Conservation (phyloP, 1,140 invertebrate genomes). For the Eurosta solidaginis region DNA sequence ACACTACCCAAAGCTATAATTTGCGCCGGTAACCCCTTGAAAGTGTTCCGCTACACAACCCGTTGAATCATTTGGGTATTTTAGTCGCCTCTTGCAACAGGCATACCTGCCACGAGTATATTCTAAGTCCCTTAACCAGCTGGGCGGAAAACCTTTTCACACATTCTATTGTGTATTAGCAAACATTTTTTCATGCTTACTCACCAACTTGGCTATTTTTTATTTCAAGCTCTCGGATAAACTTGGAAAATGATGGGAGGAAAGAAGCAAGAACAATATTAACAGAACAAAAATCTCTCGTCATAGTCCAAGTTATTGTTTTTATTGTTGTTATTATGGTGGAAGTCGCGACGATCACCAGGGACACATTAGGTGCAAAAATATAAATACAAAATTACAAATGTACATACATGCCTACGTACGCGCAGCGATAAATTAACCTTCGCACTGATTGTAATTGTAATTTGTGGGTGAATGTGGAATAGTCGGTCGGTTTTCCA, state of each 20-base stretch:
- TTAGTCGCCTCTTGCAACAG: too few species aligned
- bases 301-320: background rate
- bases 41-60: too few species aligned
- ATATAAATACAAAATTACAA: background rate
- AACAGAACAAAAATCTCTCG: background rate
- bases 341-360: background rate
- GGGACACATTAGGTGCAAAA: background rate
- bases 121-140: too few species aligned
- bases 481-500: too few species aligned
- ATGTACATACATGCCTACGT: background rate
- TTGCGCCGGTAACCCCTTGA: too few species aligned
- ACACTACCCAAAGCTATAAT: too few species aligned
- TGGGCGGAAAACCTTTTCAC: too few species aligned
- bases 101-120: too few species aligned
- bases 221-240: background rate
- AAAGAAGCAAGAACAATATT: background rate
- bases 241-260: background rate
- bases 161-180: too few species aligned
- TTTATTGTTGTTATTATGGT: background rate
- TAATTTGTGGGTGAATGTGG: conserved; percentile 22
- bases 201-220: background rate
- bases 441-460: conserved; percentile 24
- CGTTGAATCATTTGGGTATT: too few species aligned
- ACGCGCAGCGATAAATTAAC: conserved; percentile 9
- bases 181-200: background rate